Base-by-base conservation (phyloP, 2,113 vertebrate genomes). In the Chionomys nivalis region DNA sequence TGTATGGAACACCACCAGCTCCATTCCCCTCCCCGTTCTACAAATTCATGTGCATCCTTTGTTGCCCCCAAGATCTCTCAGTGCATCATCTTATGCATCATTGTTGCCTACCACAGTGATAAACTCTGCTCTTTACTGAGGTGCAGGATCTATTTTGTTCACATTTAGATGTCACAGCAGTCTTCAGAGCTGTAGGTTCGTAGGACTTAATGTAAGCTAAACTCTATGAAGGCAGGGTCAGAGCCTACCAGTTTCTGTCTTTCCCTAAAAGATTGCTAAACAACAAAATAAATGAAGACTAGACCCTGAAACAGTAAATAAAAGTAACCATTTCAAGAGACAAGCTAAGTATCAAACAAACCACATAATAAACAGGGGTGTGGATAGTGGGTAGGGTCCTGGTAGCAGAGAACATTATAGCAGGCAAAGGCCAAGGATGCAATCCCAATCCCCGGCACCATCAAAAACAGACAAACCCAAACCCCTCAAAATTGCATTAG, bases 271-370 rank as follows among this genome's bases (percentile, higher is more conserved):
- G 14, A 44, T 7, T 95, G 10, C 49, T 70, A 77, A 87, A 82
- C 14, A 47, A 72, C 23, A 88, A 16, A 93, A 23, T 55, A 75
- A 92, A 21, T 72, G 75, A 94, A 87, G 19, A 90, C 65, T 49
- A 93, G 17, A 36, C 75, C 16, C 86, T 72, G 68, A 61, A 61
- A 17, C 63, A 70, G 7, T 13, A 89, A 72, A 58, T 14, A 94
- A 95, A 93, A 93, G 9, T 42, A 61, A 82, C 42, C 68, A 87
- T 66, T 39, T 21, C 72, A 93, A 87, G 42, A 85, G 24, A 96
- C 75, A 68, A 61, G n/a, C 52, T 95, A 21, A 91, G 39, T 7
- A 89, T 28, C 16, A 52, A 86, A 92, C 42, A 82, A 89, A 66
- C 65, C 33, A 86, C 3, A n/a, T 2, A 88, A 44, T 52, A 42